Evolutionary conservation across 2,888 invertebrate species (phyloP).

Genomic region (Thalpophila matura): DNA sequence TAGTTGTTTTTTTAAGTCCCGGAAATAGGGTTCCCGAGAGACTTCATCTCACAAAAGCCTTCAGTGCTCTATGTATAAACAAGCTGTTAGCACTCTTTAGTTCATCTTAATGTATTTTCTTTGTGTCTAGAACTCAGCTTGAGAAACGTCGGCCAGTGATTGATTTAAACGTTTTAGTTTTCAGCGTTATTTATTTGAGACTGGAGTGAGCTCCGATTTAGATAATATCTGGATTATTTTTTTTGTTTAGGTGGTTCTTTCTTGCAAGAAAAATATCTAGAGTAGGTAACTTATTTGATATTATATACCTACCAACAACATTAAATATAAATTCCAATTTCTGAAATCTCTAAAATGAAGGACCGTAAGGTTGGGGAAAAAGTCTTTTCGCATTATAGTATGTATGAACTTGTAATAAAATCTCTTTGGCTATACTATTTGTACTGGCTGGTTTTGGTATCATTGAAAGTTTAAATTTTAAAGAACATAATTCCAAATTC

Average conservation of each 20-base stretch:
- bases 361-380: too few species aligned
- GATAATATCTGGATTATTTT: not conserved
- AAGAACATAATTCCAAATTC: too few species aligned
- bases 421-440: too few species aligned
- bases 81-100: conserved; percentile 37
- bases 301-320: too few species aligned
- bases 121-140: conserved; percentile 37
- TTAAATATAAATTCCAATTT: too few species aligned
- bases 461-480: too few species aligned
- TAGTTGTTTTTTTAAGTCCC: conserved; percentile 53
- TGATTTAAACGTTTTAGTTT: conserved; percentile 48
- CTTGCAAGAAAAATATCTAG: not conserved
- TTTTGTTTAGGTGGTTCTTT: not conserved
- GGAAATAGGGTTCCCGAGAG: conserved; percentile 58
- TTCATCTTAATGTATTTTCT: conserved; percentile 51
- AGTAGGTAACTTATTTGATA: too few species aligned
- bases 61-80: conserved; percentile 25
- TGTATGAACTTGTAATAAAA: too few species aligned
- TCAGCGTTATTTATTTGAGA: conserved; percentile 2
- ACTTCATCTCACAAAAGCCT: conserved; percentile 50
- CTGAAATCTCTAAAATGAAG: too few species aligned
- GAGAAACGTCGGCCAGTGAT: conserved; percentile 42
- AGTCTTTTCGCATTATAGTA: too few species aligned
- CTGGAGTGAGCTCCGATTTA: not conserved
- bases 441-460: too few species aligned